Evolutionary conservation across 2,797 vertebrate species (phyloP), one percentile per base, ranked within the genome.

Genomic region (Pristis pectinata): DNA sequence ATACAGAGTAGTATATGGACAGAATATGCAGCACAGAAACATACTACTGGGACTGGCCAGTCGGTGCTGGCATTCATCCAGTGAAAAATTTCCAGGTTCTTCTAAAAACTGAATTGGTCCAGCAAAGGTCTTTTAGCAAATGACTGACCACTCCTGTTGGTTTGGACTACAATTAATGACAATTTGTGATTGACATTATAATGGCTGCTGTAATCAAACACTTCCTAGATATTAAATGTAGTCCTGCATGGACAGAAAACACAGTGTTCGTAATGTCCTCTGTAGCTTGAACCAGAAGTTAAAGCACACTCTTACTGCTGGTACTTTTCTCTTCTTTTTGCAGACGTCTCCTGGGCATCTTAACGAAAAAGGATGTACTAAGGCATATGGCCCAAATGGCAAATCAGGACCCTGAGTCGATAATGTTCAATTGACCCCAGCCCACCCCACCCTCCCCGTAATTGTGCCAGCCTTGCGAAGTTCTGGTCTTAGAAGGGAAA

Each of bases 371-470:
- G 96, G 99, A 99, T 95, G 98, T 99, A 87, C 97, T 99, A 96
- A 97, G 98, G 91, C 99, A 99, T 97, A 99, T 99, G 98, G 99
- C 99, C 53, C 99, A 99, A 95, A 99, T 99, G 98, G 98, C 98
- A 97, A 99, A 99, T 97, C 99, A 99, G 97, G 99, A 99, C 95
- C 99, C 99, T 0, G 98, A 99, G 97, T 99, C 99, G 95, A 99
- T 99, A 97, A 99, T 99, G 98, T 99, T 99, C 96, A 99, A 99
- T 95, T 99, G 97, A 95, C 85, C 94, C 96, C 56, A 5, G n/a
- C n/a, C 49, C 49, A 49, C 22, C 70, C 70, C 70, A 72, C 22
- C 70, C 70, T 72, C 24, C 24, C 70, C 70, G n/a, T 37, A 17
- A 7, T n/a, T 37, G 56, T 61, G 83, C 34, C n/a, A 44, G 49